Evolutionary conservation across 2,113 vertebrate species (phyloP).

Genomic region (Archocentrus centrarchus): DNA sequence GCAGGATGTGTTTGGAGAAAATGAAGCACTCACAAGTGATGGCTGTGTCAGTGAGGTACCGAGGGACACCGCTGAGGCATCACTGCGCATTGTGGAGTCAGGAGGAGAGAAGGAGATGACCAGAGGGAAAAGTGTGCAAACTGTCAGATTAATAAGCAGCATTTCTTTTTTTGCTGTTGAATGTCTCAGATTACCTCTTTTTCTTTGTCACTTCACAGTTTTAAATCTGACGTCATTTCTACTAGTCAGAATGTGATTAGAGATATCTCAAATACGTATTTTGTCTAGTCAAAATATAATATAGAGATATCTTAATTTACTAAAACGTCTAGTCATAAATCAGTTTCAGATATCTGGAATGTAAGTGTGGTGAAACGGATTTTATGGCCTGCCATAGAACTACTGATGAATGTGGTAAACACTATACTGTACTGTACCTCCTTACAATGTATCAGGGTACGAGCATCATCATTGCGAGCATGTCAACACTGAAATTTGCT

Average conservation of each 20-base stretch:
- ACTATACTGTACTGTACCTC: too few species aligned
- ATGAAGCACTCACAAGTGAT: conserved; percentile 51
- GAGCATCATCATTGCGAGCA: neutral
- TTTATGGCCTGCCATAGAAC: too few species aligned
- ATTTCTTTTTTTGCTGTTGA: neutral
- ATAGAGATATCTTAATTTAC: too few species aligned
- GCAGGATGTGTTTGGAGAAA: conserved; percentile 56
- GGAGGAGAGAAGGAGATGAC: conserved; percentile 31
- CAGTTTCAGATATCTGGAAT: too few species aligned
- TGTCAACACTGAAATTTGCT: neutral
- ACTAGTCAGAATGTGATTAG: too few species aligned
- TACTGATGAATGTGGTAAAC: too few species aligned
- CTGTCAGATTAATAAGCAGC: conserved; percentile 46
- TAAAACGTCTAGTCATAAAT: too few species aligned
- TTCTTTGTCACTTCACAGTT: neutral
- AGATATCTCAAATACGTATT: too few species aligned
- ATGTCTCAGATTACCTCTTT: neutral
- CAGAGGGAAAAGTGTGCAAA: conserved; percentile 19
- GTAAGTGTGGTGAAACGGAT: too few species aligned
- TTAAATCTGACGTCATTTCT: neutral
- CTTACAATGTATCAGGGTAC: too few species aligned
- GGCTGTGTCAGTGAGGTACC: conserved; percentile 38
- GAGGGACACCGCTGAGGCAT: conserved; percentile 54
- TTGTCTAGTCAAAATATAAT: too few species aligned
- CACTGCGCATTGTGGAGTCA: conserved; percentile 36